Base-by-base conservation (phyloP, 2,888 invertebrate genomes). In the Fragum sueziense region DNA sequence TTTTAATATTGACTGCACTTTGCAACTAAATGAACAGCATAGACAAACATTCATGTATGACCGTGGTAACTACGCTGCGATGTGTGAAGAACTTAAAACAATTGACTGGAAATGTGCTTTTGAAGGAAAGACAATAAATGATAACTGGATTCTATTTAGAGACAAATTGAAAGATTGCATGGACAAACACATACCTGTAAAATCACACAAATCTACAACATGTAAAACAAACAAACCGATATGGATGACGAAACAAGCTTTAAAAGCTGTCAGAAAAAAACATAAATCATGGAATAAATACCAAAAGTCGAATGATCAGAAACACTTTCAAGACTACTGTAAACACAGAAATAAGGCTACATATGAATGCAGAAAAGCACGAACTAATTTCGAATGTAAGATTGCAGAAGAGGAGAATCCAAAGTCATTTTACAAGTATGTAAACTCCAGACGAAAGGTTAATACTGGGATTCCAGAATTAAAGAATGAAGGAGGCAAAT, bases 391-490 rank as follows among this genome's bases (percentile, higher is more conserved):
- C 51, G 72, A 72, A 62, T 37, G 20, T 7, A 41, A 33, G 33
- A 27, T 72, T 37, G 47, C 65, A 2, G 34, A 65, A 1, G 65
- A 73, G 6, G 37, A 51, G 33, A 65, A 73, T 65, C 52, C 65
- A 1, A 72, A 72, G 62, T 59, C 73, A 6, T 65, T 73, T 34
- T 73, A 65, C 47, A 73, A 73, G n/a, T 73, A 65, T 62, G 65
- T 65, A 2, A 65, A 73, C 65, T 31, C 22, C 1, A 31, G 33
- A 27, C 51, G 27, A 37, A 65, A 65, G 65, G 65, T 73, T 29
- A 73, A 34, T 25, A 1, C 31, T 17, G 65, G 73, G 7, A 65
- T 65, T 25, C 7, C 73, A 22, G 51, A 65, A 27, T 37, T 73
- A 14, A 65, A 73, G 37, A n/a, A 51, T 27, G 20, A 51, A 29